phyloP scores from a whole-genome alignment of 2,113 vertebrate genomes.

The Melanerpes aurifrons region DNA sequence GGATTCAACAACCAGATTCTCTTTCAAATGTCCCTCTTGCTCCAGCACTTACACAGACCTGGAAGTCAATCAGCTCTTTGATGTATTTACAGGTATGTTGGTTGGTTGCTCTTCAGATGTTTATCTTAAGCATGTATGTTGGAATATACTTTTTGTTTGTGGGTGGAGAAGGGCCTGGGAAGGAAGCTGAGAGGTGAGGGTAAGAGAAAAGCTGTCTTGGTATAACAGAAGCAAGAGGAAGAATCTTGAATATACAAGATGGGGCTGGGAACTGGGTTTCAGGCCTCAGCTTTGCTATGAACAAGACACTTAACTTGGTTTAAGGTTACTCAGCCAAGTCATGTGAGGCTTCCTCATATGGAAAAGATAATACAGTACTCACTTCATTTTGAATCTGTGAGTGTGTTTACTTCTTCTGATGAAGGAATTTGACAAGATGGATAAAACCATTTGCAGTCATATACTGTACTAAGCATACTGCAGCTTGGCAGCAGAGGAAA shows the following conservation, averaged over 20 bases:
- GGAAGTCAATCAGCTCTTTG: slow-evolving; percentile 74
- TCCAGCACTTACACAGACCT: slow-evolving; percentile 67
- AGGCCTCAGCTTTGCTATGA: neutral
- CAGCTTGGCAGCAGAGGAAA: neutral
- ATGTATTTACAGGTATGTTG: slow-evolving; percentile 61
- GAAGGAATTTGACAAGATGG: neutral
- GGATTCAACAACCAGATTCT: slow-evolving; percentile 62
- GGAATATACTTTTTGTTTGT: neutral
- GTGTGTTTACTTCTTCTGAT: fast-evolving
- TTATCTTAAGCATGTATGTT: neutral
- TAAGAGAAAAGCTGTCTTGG: neutral
- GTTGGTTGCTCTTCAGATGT: neutral
- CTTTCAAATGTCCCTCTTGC: slow-evolving; percentile 72
- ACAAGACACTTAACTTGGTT: neutral
- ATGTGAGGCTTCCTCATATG: neutral
- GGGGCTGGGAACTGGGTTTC: neutral
- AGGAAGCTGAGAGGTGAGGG: neutral
- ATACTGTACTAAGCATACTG: neutral
- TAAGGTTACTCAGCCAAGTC: neutral
- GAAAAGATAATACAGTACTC: neutral
- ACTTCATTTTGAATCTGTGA: neutral
- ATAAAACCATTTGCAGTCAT: neutral
- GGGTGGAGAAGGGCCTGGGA: neutral
- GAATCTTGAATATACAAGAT: neutral
- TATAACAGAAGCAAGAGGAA: neutral